Base-by-base conservation (phyloP, 2,797 vertebrate species). In the Sternarchorhynchus goeldii region DNA sequence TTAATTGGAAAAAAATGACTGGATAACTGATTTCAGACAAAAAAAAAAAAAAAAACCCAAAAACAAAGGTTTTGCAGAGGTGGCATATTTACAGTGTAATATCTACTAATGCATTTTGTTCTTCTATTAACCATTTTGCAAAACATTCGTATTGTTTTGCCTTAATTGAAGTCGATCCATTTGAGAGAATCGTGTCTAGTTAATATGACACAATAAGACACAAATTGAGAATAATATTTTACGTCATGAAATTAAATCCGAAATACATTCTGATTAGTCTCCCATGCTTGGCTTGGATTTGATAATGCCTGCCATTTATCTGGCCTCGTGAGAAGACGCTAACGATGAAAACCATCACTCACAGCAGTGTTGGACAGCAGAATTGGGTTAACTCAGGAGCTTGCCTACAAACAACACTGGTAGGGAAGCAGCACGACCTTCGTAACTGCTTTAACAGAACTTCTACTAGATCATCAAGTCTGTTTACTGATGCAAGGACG, bases 221-320 rank as follows among this genome's bases (percentile, higher is more conserved):
- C 81, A 90, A 90, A 92, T 90, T 85, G 90, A 90, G 89, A 92
- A 86, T 88, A 91, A 92, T 91, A 87, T 85, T 80, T 88, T 84
- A 90, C 81, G 83, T 85, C 81, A 89, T 92, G 90, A 85, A 83
- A 88, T 91, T 90, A 91, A 90, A 91, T 87, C 87, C 88, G 85
- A 91, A 87, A 91, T 92, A 88, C 75, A 88, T 91, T 92, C 88
- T 89, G 88, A 92, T 92, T 92, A 91, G 83, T 85, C 83, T 88
- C 83, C 87, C 75, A 82, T 85, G 83, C 84, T 88, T 85, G 83
- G 84, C 84, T 81, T 88, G 83, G 82, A 88, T 91, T 90, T 90
- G 87, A 87, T 85, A 90, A 90, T 89, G 84, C 84, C 82, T 87
- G 83, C 84, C 78, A 87, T 92, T 92, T 88, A 88, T 87, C 83